Evolutionary conservation across 64 coral and sea anemone species (phyloP), one percentile per base, ranked within the genome.

Genomic region (Stichodactyla mertensii): DNA sequence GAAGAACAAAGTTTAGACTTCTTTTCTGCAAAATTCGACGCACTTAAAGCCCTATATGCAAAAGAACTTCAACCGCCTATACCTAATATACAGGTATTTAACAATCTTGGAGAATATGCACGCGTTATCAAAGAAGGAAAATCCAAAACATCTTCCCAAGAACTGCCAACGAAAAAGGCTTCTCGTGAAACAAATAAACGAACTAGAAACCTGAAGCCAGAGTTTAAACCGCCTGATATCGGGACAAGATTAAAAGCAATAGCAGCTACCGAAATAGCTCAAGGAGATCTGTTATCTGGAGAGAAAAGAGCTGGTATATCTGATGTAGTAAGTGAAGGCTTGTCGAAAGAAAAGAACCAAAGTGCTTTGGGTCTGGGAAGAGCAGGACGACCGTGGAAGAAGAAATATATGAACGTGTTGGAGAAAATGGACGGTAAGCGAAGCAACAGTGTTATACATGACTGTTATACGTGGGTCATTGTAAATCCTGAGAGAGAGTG

Each of bases 371-470:
- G 78, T 55, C 53, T 88, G 86, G 87, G 90, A 61, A 74, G 69
- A 74, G 80, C 58, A 36, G 60, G 82, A 87, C 84, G 27, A 59
- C 77, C 4, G n/a, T 52, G 80, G 55, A 92, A 88, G 64, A 93
- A 87, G 51, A 94, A 85, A 77, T 71, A 84, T 31, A 71, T 87
- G 61, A 94, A 90, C 59, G 96, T 98, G 7, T 70, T 98, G 62
- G 84, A 98, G 27, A 94, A 85, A 54, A 98, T 98, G 96, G 92
- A 98, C 85, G 96, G 96, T 98, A 79, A 87, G 62, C 54, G 1
- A 81, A 16, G 78, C 18, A n/a, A 51, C 16, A 31, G 22, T 22
- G 19, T 66, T 18, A 22, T 66, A 66, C 8, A 66, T 7, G 12
- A n/a, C 22, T 2, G 12, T n/a, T 66, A 9, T 66, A 45, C 36